phyloP scores from a whole-genome alignment of 2,113 vertebrate genomes.

The Phrynosoma platyrhinos region DNA sequence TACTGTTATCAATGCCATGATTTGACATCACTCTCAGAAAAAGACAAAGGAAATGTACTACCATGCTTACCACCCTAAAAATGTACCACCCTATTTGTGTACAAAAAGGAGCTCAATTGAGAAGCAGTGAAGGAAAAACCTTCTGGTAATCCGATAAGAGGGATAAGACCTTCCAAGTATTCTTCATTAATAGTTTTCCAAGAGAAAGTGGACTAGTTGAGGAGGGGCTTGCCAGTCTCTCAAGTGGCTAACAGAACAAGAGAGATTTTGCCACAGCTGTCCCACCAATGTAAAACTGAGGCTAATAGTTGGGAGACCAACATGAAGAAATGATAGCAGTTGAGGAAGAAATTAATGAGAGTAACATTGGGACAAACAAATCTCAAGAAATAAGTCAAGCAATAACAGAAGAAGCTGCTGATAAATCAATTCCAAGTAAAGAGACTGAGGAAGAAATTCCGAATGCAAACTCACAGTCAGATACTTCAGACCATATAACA shows the following conservation, averaged over 20 bases:
- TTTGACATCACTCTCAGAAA: not conserved
- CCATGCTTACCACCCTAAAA: no score
- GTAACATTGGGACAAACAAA: not conserved
- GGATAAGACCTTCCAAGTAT: not conserved
- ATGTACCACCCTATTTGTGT: not conserved
- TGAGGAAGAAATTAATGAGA: not conserved
- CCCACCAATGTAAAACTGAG: not conserved
- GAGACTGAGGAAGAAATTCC: not conserved
- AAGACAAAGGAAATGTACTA: not conserved
- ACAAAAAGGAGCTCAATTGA: not conserved
- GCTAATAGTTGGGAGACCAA: not conserved
- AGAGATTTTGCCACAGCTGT: not conserved
- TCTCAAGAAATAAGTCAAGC: not conserved
- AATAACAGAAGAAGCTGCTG: not conserved
- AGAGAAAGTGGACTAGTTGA: not conserved
- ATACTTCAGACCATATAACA: not conserved
- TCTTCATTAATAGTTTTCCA: constrained; percentile 1
- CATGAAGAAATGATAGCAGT: not conserved
- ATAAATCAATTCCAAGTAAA: no score
- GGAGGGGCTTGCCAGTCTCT: not conserved
- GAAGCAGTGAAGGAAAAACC: not conserved
- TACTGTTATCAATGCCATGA: not conserved
- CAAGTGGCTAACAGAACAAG: not conserved
- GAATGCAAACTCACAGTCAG: not conserved
- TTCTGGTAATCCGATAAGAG: not conserved